Conservation (phyloP, 2,797 vertebrate genomes). For the Carduelis carduelis region DNA sequence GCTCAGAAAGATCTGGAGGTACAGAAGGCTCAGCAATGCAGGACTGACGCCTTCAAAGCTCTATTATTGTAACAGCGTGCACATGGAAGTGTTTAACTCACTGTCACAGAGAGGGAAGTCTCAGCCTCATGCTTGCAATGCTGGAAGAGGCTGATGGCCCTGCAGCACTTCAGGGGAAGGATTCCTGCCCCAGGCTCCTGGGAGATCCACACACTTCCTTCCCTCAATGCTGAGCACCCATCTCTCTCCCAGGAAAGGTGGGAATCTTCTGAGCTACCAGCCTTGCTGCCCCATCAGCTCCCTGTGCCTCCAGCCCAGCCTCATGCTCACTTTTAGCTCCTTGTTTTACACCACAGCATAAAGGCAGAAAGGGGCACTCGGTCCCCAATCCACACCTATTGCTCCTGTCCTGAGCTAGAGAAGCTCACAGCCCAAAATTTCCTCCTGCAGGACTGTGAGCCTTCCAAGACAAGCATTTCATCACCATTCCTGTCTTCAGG, state of each 20-base stretch:
- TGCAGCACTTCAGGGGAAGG: neutral
- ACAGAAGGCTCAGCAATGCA: neutral
- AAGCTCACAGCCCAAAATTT: neutral
- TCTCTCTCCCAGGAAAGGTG: neutral
- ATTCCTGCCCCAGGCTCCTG: neutral
- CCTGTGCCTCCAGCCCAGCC: neutral
- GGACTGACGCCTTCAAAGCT: neutral
- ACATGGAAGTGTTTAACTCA: neutral
- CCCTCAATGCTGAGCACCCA: neutral
- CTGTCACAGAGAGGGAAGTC: neutral
- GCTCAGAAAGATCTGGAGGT: neutral
- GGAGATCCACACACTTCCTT: neutral
- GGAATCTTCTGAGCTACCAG: neutral
- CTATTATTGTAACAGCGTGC: neutral
- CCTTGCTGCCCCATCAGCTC: neutral
- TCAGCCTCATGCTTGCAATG: neutral
- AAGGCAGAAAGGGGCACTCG: neutral
- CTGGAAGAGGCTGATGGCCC: neutral
- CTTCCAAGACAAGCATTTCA: neutral
- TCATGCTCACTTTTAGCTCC: neutral
- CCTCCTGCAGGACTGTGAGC: neutral
- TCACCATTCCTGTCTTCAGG: neutral
- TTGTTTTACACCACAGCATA: neutral
- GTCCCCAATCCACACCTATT: neutral
- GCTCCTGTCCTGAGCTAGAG: rapidly evolving